Evolutionary conservation across 2,797 vertebrate genomes (phyloP).

Genomic region (Steatocranus sp.): DNA sequence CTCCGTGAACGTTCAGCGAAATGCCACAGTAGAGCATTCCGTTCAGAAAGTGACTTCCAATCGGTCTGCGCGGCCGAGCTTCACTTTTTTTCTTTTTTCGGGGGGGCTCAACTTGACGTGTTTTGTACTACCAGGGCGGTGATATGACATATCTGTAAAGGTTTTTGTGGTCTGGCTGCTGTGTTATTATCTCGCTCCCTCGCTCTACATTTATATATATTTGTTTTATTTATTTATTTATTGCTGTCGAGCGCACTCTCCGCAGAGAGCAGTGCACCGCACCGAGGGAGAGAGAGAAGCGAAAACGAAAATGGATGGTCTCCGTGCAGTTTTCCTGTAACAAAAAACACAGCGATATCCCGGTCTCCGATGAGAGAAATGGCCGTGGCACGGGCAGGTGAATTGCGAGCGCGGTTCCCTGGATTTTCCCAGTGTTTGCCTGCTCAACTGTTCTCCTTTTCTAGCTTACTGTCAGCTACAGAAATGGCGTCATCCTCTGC

Average conservation of each 20-base stretch:
- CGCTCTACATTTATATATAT: background rate
- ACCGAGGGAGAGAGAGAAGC: constrained; percentile 5
- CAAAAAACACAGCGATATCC: background rate
- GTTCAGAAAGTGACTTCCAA: constrained; percentile 50
- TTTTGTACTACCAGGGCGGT: background rate
- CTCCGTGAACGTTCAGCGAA: constrained; percentile 58
- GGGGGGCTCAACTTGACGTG: constrained; percentile 4
- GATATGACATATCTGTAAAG: constrained; percentile 1
- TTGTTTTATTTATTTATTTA: background rate
- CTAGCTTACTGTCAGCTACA: constrained; percentile 63
- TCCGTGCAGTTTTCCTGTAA: constrained; percentile 2
- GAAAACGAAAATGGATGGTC: constrained; percentile 20
- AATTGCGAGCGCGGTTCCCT: constrained; percentile 8
- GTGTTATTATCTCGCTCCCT: constrained; percentile 36
- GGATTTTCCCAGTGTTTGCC: constrained; percentile 5
- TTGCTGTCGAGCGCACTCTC: constrained; percentile 38
- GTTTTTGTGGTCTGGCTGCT: background rate
- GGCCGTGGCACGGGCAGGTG: constrained; percentile 21
- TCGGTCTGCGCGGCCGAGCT: background rate
- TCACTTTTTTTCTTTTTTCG: constrained; percentile 13
- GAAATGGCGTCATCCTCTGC: constrained; percentile 82
- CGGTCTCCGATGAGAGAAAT: background rate
- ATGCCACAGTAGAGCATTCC: constrained; percentile 31
- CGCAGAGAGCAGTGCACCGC: constrained; percentile 37
- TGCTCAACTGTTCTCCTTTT: constrained; percentile 36